These are phyloP conservation scores for Hippocampus zosterae DNA, from an alignment of 2,113 vertebrate species.

Conservation along the genomic window DNA sequence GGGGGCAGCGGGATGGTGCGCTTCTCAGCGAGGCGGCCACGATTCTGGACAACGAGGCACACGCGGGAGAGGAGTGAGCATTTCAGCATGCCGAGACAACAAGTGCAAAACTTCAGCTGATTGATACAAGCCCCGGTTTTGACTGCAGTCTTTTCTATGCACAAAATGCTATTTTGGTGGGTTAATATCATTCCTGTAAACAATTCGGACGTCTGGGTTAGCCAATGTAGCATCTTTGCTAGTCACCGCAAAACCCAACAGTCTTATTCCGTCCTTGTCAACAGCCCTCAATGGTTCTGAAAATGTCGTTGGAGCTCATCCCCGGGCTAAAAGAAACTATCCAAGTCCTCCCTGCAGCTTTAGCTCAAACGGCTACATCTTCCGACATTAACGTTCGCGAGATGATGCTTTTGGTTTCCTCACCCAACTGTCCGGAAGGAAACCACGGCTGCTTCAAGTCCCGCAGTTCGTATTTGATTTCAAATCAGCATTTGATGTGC, in stretches of 20 bases:
- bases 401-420: too few species aligned
- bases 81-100: neutral
- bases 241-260: neutral
- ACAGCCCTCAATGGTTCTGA: neutral
- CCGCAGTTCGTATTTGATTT: too few species aligned
- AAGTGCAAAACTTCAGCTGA: neutral
- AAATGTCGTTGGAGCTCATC: neutral
- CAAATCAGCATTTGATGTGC: too few species aligned
- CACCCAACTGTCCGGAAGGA: too few species aligned
- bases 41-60: conserved; percentile 75
- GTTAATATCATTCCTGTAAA: neutral
- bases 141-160: neutral
- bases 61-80: conserved; percentile 16
- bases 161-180: neutral
- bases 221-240: neutral
- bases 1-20: conserved; percentile 86
- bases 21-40: conserved; percentile 95
- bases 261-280: neutral
- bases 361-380: neutral
- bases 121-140: neutral
- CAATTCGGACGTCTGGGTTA: neutral
- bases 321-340: neutral
- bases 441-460: too few species aligned
- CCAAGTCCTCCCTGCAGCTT: neutral
- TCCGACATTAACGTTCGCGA: too few species aligned